Evolutionary conservation across 2,113 vertebrate species (phyloP), one percentile per base, ranked within the genome.

Genomic region (Monopterus albus): DNA sequence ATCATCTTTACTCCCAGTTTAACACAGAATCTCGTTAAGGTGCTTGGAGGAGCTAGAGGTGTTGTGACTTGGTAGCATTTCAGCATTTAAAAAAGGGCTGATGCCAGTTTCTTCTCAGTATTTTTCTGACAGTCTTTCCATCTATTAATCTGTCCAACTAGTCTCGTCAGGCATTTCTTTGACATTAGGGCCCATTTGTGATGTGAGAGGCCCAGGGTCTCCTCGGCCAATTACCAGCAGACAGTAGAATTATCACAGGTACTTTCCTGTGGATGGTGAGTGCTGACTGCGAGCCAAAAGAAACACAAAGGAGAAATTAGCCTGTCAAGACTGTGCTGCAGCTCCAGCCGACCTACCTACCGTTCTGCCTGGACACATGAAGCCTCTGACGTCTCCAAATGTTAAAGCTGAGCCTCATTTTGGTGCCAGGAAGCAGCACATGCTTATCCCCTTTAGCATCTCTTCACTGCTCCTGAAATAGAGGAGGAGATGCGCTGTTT

Each of bases 161-260:
- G 79, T 72, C 58, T 28, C 15, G 51, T 39, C 62, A 38, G 43
- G 45, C 61, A 3, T 36, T 60, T 39, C 64, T 66, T 50, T 35
- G 50, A 65, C 68, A 43, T 15, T 2, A n/a, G 46, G 59, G 18
- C 31, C 13, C 20, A 0, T 43, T 52, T 25, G 47, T 58, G 51
- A 11, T 33, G 46, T 43, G 65, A 56, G 38, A 50, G 28, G 62
- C 40, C 69, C 26, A 1, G 47, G 67, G 70, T 79, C 64, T 62
- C 47, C 0, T 21, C 10, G 7, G 65, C 62, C 75, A 80, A 70
- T 88, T 86, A 84, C 57, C 0, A 5, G 38, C 63, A 62, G 82
- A 65, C 61, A 65, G 67, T 43, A 17, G 71, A 65, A 85, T 74
- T 60, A 81, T 70, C 59, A 66, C 31, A 61, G 40, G 57, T 56